Evolutionary conservation across 1,140 invertebrate species (phyloP), one percentile per base, ranked within the genome.

Genomic region (Olivierus martensii): DNA sequence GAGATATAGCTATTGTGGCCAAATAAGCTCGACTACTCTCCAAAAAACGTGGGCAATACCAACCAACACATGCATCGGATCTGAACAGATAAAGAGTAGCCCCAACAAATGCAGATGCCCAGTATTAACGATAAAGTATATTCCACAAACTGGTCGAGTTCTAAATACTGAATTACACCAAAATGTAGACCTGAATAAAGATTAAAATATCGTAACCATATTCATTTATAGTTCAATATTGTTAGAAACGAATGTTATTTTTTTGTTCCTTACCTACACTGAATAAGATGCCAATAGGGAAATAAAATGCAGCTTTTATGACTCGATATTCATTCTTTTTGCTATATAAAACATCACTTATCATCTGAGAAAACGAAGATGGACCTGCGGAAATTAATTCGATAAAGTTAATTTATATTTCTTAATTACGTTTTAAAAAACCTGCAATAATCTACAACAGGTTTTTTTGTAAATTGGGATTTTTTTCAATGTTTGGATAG

Each of bases 51-150:
- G 3, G 53, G 48, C 2, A 55, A 36, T 2, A 49, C 46, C 21
- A 55, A 34, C 10, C 22, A 46, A 28, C 53, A 55, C 2, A 55
- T 51, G 36, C 53, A 55, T 4, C 53, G 37, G 2, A 55, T 37
- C 21, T 55, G 48, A 2, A 43, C 50, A 0, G 53, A 55, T 1
- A 50, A 3, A 19, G 53, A 47, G 15, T 19, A 55, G 3, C 53
- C 48, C 1, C 46, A 19, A 4, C 35, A 43, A 2, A 55, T 2
- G 7, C 35, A 39, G 22, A 50, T 3, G 2, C 19, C 42, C 3
- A 54, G 15, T 6, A 49, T 45, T 0, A 18, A 9, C 7, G 42
- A 43, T 3, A 51, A 42, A 15, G 11, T 12, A 4, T 43, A 17
- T 4, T 5, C 46, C 0, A 36, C 18, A n/a, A 46, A 55, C 1